Base-by-base conservation (phyloP, 2,113 vertebrate species). In the Anhinga anhinga region DNA sequence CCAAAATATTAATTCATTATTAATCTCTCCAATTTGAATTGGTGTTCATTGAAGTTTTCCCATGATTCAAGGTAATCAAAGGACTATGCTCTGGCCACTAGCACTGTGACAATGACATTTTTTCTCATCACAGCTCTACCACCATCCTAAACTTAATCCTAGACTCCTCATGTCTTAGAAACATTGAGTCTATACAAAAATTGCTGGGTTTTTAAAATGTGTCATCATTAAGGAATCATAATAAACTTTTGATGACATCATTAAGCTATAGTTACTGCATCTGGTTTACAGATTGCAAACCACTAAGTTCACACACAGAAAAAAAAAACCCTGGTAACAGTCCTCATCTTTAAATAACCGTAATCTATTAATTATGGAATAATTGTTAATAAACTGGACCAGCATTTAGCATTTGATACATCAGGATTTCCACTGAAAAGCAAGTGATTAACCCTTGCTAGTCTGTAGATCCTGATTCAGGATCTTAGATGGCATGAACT, bases 291-390 rank as follows among this genome's bases (percentile, higher is more conserved):
- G 26, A 74, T 10, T 63, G 27, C 66, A 94, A 85, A 29, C 26
- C 0, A 0, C 29, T 34, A 7, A 89, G 10, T 18, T 85, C 63
- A 78, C 23, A 70, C 5, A 34, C 0, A 14, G 26, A 19, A 91
- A 88, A 69, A 67, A 45, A 20, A 11, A 7, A 0, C 1, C 15
- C 23, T 47, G 45, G 32, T 50, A 90, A 55, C 2, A 79, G 32
- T 67, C 11, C 76, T 63, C 1, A 62, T 58, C 40, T 78, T 67
- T 74, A 74, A 72, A 63, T 58, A 90, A 71, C 17, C n/a, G 27
- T 10, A 52, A 73, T 22, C 16, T 81, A 56, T 58, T 77, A 77
- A 50, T 56, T 82, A 42, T 9, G 56, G 32, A 56, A 26, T 44
- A 71, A 49, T 4, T 26, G 12, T 44, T 67, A 62, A 44, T 53